Conservation (phyloP, 2,113 vertebrate species). For the Saimiri boliviensis region DNA sequence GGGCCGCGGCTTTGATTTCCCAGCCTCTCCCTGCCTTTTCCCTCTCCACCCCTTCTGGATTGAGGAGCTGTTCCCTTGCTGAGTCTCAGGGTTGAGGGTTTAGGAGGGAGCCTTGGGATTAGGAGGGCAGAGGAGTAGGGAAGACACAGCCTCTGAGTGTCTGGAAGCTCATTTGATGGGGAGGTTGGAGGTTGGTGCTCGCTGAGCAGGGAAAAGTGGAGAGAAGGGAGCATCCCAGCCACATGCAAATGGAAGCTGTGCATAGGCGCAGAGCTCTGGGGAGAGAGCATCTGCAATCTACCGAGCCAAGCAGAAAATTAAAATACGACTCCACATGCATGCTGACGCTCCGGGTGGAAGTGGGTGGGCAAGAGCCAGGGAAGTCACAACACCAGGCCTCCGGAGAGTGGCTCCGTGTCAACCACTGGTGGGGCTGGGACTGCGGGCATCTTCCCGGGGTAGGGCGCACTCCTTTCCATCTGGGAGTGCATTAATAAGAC, state of each 20-base stretch:
- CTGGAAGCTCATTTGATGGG: not conserved
- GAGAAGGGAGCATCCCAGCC: not conserved
- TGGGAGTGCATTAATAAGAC: not conserved
- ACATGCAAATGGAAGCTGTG: not conserved
- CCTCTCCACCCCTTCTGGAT: not conserved
- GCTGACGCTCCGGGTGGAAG: not conserved
- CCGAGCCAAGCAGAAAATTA: conserved; percentile 76
- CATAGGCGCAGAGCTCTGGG: conserved; percentile 48
- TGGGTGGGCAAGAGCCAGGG: not conserved
- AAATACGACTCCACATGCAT: conserved; percentile 50
- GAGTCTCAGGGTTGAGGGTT: not conserved
- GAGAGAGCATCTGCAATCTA: conserved; percentile 70
- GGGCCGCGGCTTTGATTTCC: not conserved
- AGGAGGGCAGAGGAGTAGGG: not conserved
- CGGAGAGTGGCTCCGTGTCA: not conserved
- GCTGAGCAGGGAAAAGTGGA: not conserved
- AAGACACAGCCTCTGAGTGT: not conserved
- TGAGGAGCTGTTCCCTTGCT: not conserved
- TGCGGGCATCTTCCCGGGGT: not conserved
- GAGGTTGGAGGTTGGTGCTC: not conserved
- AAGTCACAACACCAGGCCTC: not conserved
- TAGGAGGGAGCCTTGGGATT: not conserved
- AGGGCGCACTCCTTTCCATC: not conserved
- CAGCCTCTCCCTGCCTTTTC: not conserved
- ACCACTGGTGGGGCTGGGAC: not conserved